These are phyloP conservation scores for Gallinago stenura DNA, from an alignment of 2,797 vertebrate species.

Conservation along the genomic window DNA sequence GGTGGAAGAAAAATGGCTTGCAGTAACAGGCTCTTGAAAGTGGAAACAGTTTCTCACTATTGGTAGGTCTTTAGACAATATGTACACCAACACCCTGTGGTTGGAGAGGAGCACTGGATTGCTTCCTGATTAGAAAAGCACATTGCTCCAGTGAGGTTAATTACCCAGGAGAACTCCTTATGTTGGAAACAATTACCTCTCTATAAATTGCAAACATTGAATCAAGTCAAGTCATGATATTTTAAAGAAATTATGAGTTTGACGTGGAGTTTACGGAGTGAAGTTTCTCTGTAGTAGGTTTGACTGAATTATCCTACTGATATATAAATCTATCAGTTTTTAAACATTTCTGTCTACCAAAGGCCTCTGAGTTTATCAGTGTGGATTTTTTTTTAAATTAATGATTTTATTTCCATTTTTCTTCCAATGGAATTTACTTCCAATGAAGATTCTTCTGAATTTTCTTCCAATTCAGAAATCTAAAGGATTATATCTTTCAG, in stretches of 20 bases:
- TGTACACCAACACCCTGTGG: fast-evolving
- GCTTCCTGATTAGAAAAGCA: background rate
- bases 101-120: background rate
- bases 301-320: background rate
- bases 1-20: background rate
- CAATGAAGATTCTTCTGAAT: background rate
- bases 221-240: background rate
- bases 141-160: background rate
- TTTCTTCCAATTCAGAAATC: background rate
- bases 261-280: background rate
- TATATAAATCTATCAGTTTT: background rate
- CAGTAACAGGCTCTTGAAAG: background rate
- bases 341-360: background rate
- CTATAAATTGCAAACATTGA: background rate
- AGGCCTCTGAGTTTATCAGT: background rate
- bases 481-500: background rate
- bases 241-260: background rate
- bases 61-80: background rate
- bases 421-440: background rate
- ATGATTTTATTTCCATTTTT: background rate
- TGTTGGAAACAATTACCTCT: background rate
- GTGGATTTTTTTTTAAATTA: background rate
- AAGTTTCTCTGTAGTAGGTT: background rate
- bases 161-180: background rate
- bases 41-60: background rate